phyloP scores from a whole-genome alignment of 2,888 invertebrate genomes.

The Bursaphelenchus okinawaensis region DNA sequence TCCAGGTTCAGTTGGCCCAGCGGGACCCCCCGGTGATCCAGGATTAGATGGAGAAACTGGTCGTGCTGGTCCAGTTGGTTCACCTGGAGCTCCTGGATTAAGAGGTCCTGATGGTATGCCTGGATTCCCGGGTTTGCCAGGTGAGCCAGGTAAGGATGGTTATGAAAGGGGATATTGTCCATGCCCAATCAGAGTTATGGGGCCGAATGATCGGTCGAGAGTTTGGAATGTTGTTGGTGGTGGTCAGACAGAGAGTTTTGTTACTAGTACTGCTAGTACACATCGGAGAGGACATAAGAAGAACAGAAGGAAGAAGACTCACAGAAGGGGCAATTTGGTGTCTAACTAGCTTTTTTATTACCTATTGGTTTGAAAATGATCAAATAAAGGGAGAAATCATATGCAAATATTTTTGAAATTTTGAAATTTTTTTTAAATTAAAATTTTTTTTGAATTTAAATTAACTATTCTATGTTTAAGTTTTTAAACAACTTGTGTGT shows the following conservation, averaged over 20 bases:
- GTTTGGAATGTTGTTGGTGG: not conserved
- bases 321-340: not conserved
- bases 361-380: too few species aligned
- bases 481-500: too few species aligned
- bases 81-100: not conserved
- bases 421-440: too few species aligned
- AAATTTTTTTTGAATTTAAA: too few species aligned
- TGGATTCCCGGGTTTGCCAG: not conserved
- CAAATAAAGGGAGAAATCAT: too few species aligned
- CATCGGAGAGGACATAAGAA: not conserved
- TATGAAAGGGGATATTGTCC: not conserved
- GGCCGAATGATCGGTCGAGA: not conserved
- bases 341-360: too few species aligned
- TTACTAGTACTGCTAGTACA: too few species aligned
- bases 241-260: too few species aligned
- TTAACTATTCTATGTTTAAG: too few species aligned
- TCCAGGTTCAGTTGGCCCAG: not conserved
- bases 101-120: not conserved
- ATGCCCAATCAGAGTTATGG: not conserved
- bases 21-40: not conserved
- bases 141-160: not conserved
- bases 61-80: not conserved
- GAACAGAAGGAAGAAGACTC: not conserved
- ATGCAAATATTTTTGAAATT: too few species aligned
- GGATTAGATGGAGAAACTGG: not conserved